Conservation (phyloP, 2,113 vertebrate species). For the Rhea pennata region DNA sequence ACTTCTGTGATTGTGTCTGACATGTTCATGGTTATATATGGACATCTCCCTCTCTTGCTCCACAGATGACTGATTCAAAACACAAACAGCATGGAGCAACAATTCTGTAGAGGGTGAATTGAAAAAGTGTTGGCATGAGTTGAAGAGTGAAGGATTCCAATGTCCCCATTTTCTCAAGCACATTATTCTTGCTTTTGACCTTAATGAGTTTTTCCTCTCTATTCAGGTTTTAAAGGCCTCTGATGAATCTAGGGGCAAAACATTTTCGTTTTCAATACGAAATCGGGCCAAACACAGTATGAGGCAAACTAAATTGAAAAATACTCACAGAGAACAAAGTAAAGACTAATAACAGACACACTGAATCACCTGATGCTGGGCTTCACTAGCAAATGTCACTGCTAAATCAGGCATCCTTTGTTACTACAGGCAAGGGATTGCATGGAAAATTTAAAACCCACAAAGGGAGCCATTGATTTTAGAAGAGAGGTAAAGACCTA, state of each 20-base stretch:
- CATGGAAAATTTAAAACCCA: slow-evolving; percentile 38
- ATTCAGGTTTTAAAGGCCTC: slow-evolving; percentile 49
- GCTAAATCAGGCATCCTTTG: slow-evolving; percentile 59
- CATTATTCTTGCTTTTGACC: slow-evolving; percentile 43
- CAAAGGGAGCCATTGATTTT: slow-evolving; percentile 53
- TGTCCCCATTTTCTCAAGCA: slow-evolving; percentile 10
- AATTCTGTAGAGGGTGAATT: background rate
- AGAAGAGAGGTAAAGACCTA: slow-evolving; percentile 38
- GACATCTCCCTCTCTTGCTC: background rate
- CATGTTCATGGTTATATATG: background rate
- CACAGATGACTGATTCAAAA: background rate
- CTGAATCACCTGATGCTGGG: slow-evolving; percentile 30
- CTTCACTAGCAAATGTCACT: slow-evolving; percentile 46
- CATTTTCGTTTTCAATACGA: slow-evolving; percentile 34
- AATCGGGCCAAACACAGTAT: slow-evolving; percentile 18
- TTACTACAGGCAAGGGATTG: slow-evolving; percentile 31
- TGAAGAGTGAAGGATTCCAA: background rate
- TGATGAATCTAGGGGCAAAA: slow-evolving; percentile 49
- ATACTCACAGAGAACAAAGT: slow-evolving; percentile 1
- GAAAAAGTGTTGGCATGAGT: background rate
- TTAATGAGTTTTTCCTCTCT: slow-evolving; percentile 30
- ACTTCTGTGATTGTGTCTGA: background rate
- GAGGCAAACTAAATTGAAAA: slow-evolving; percentile 25
- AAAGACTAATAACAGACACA: slow-evolving; percentile 17
- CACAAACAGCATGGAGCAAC: background rate